Evolutionary conservation across 37 sponge, comb jelly and placozoan genomes (phyloP).

Genomic region (Lycopodina hypogea): DNA sequence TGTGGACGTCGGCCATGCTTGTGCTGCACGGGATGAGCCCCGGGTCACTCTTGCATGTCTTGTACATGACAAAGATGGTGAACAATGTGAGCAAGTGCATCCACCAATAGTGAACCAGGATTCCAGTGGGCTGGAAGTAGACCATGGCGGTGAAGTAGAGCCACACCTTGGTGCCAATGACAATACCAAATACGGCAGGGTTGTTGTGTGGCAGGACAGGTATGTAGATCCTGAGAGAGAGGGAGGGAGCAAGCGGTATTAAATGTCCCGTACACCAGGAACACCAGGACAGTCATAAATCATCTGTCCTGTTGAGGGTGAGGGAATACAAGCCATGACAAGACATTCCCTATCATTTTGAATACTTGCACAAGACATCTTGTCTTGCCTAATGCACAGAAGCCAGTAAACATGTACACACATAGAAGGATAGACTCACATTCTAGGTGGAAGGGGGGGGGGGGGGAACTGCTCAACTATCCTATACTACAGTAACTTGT

Average conservation of each 20-base stretch:
- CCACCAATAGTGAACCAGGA: conserved; percentile 13
- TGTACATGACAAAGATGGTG: conserved; percentile 40
- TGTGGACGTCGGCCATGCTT: conserved; percentile 19
- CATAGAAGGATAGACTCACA: too few relatives aligned
- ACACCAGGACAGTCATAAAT: neutral
- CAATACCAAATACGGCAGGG: conserved; percentile 75
- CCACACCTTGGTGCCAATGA: conserved; percentile 67
- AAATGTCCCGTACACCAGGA: neutral
- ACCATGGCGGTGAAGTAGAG: conserved; percentile 58
- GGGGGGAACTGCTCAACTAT: too few relatives aligned
- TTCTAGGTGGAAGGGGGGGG: too few relatives aligned
- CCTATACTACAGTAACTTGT: too few relatives aligned
- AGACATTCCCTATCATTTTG: too few relatives aligned
- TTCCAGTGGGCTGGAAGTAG: conserved; percentile 33
- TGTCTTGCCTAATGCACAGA: too few relatives aligned
- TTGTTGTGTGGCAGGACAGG: conserved; percentile 43
- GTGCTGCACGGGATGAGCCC: conserved; percentile 51
- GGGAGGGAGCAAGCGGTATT: neutral
- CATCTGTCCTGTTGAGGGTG: too few relatives aligned
- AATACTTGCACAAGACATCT: too few relatives aligned
- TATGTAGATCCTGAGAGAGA: conserved; percentile 45
- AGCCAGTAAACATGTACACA: too few relatives aligned
- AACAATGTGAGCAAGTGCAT: conserved; percentile 16
- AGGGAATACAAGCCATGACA: too few relatives aligned
- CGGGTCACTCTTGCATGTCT: conserved; percentile 53